Percentiles rank a stretch among this genome's conserved stretches.
Evolutionary conservation across 2,113 vertebrate genomes (phyloP).

Genomic region (Eleginops maclovinus): DNA sequence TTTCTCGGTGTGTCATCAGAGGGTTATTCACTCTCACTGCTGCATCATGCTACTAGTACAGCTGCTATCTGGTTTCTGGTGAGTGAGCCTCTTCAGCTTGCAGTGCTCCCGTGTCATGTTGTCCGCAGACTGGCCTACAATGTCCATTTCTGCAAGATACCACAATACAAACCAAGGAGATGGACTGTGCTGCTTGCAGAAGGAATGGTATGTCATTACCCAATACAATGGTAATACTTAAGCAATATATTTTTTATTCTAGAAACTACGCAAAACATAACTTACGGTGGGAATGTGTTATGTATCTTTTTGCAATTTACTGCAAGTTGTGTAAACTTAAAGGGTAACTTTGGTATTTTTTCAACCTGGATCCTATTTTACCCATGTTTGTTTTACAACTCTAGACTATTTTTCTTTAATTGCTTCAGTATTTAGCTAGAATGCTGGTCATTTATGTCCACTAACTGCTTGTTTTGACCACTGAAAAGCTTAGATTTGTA

Average conservation of each 20-base stretch:
- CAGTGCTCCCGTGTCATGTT: constrained; percentile 78
- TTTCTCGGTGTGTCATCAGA: constrained; percentile 41
- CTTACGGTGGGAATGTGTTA: not conserved
- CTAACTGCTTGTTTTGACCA: no score
- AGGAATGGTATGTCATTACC: not conserved
- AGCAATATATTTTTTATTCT: not conserved
- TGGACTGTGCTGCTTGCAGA: not conserved
- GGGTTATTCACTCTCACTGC: constrained; percentile 30
- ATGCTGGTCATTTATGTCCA: no score
- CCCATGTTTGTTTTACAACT: no score
- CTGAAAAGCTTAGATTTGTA: no score
- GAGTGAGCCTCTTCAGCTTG: constrained; percentile 78
- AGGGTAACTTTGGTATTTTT: not conserved
- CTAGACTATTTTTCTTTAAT: no score
- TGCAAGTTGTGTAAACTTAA: not conserved
- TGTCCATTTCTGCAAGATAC: constrained; percentile 41
- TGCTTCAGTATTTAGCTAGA: no score
- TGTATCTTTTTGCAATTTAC: not conserved
- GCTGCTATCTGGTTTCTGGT: constrained; percentile 77
- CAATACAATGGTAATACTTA: not conserved
- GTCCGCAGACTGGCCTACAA: constrained; percentile 47
- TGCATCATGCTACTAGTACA: constrained; percentile 43
- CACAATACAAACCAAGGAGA: constrained; percentile 1
- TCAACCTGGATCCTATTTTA: no score
- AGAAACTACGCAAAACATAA: not conserved